phyloP scores from a whole-genome alignment of 2,113 vertebrate genomes.

The Nothocercus nigrocapillus region DNA sequence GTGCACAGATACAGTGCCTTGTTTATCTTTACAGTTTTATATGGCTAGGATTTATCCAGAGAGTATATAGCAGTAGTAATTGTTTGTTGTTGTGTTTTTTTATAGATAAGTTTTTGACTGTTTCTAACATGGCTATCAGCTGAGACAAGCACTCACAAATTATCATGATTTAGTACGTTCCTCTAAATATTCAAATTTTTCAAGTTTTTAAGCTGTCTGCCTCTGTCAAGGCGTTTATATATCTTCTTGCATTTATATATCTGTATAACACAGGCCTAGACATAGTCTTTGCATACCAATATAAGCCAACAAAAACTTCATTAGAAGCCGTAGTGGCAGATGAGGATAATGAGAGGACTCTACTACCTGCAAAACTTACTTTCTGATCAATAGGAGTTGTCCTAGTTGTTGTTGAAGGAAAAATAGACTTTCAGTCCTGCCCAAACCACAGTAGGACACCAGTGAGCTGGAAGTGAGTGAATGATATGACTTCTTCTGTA shows the following conservation, averaged over 20 bases:
- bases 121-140: conserved; percentile 18
- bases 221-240: neutral
- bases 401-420: neutral
- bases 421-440: neutral
- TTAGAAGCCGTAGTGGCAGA: neutral
- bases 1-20: conserved; percentile 44
- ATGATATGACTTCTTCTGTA: neutral
- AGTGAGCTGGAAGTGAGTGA: neutral
- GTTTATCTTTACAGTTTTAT: conserved; percentile 38
- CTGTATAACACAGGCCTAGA: neutral
- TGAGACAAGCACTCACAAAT: conserved; percentile 40
- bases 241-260: neutral
- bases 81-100: conserved; percentile 16
- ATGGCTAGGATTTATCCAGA: neutral
- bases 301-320: conserved; percentile 35
- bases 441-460: neutral
- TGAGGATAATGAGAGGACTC: neutral
- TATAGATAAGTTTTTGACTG: conserved; percentile 18
- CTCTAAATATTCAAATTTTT: conserved; percentile 35
- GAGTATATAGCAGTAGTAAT: conserved; percentile 35
- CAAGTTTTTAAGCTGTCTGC: conserved; percentile 21
- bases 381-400: neutral
- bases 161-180: conserved; percentile 6
- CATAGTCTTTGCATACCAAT: neutral
- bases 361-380: neutral